Conservation (phyloP, 2,888 invertebrate species). For the Eledona agricola region DNA sequence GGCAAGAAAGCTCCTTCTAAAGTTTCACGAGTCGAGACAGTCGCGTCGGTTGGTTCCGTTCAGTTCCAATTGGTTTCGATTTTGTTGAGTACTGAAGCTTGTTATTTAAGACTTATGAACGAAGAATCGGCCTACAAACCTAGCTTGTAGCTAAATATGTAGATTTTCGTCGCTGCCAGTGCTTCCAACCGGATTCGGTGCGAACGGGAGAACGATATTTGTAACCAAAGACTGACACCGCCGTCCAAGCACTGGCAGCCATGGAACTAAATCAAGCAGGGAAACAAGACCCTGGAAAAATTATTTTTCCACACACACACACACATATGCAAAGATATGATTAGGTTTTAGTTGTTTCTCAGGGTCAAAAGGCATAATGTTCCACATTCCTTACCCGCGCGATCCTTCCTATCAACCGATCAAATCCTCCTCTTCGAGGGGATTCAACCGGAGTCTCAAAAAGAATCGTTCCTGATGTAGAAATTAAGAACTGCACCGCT, state of each 20-base stretch:
- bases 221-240: constrained; percentile 38
- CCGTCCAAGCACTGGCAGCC: constrained; percentile 31
- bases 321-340: constrained; percentile 39
- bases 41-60: constrained; percentile 25
- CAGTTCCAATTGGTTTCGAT: constrained; percentile 41
- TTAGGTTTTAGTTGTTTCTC: constrained; percentile 52
- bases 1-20: constrained; percentile 34
- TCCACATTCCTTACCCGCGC: constrained; percentile 43
- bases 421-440: constrained; percentile 10
- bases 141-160: constrained; percentile 35
- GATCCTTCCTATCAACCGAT: constrained; percentile 25
- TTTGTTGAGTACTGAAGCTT: constrained; percentile 43
- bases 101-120: constrained; percentile 32
- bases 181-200: constrained; percentile 39
- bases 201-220: constrained; percentile 38
- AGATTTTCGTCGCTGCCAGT: constrained; percentile 47
- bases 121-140: constrained; percentile 40
- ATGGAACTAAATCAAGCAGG: constrained; percentile 30
- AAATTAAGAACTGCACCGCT: constrained; percentile 43
- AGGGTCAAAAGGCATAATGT: constrained; percentile 55
- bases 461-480: constrained; percentile 44
- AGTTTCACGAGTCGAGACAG: constrained; percentile 32
- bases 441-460: constrained; percentile 8
- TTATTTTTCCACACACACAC: constrained; percentile 29
- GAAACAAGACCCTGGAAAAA: constrained; percentile 32